phyloP scores from a whole-genome alignment of 2,113 vertebrate species.

The Gorsachius goisagi region DNA sequence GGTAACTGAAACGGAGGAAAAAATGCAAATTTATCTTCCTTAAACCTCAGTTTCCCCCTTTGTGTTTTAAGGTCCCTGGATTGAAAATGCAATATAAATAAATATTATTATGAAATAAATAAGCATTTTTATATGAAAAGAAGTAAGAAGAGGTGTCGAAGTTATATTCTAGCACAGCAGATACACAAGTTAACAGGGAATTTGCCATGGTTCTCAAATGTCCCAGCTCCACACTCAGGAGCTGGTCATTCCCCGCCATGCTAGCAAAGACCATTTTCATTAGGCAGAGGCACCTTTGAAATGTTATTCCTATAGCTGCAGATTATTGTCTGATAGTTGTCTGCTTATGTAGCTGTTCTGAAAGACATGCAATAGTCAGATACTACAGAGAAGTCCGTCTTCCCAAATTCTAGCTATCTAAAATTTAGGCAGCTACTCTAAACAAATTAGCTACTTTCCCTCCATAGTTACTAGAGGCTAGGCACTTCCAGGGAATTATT shows the following conservation, averaged over 20 bases:
- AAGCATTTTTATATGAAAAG: background rate
- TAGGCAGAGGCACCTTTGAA: background rate
- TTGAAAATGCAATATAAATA: background rate
- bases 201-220: background rate
- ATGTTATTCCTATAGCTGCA: background rate
- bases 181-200: background rate
- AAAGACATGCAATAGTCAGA: background rate
- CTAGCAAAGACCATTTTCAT: background rate
- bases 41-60: background rate
- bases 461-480: background rate
- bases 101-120: background rate
- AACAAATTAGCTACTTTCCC: background rate
- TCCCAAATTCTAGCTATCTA: background rate
- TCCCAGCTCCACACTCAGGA: background rate
- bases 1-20: background rate
- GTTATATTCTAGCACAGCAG: background rate
- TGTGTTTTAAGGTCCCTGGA: background rate
- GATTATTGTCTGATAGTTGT: background rate
- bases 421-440: background rate
- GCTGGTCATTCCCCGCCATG: background rate
- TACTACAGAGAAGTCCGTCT: background rate
- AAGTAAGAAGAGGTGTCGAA: background rate
- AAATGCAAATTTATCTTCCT: fast-evolving
- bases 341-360: background rate
- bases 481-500: background rate